Conservation (phyloP, 2,113 vertebrate species). For the Gobio gobio region DNA sequence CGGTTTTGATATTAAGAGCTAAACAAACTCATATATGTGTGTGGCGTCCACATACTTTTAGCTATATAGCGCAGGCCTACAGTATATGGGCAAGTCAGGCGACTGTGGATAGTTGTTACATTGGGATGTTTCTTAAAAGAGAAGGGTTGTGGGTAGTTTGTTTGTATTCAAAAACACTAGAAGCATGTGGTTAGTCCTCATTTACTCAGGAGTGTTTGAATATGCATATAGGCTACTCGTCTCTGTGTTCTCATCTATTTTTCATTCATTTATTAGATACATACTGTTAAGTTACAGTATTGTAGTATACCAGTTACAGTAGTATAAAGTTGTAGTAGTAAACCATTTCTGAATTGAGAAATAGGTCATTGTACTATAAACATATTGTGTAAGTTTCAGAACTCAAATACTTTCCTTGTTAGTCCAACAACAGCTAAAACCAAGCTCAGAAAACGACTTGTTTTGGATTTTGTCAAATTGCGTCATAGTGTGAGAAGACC, state of each 20-base stretch:
- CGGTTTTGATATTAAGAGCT: not conserved
- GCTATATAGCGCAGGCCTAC: not conserved
- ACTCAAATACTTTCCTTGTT: no score
- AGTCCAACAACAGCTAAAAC: no score
- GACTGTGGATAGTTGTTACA: not conserved
- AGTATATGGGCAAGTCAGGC: not conserved
- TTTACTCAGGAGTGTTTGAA: not conserved
- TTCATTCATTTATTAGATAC: not conserved
- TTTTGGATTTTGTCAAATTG: no score
- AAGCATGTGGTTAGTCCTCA: not conserved
- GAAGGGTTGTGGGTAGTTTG: not conserved
- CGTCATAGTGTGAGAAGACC: no score
- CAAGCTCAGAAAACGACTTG: no score
- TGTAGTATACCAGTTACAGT: no score
- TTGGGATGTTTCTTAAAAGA: not conserved
- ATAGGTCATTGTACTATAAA: no score
- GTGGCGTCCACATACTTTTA: not conserved
- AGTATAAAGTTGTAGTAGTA: no score
- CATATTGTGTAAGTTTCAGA: no score
- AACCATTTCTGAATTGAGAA: no score
- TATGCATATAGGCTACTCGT: not conserved
- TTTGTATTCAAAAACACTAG: not conserved
- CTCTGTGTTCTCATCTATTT: not conserved
- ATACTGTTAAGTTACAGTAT: not conserved
- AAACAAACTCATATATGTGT: not conserved